These are phyloP conservation scores for Leptatherina wallacei DNA, from an alignment of 2,797 vertebrate genomes.

Conservation along the genomic window DNA sequence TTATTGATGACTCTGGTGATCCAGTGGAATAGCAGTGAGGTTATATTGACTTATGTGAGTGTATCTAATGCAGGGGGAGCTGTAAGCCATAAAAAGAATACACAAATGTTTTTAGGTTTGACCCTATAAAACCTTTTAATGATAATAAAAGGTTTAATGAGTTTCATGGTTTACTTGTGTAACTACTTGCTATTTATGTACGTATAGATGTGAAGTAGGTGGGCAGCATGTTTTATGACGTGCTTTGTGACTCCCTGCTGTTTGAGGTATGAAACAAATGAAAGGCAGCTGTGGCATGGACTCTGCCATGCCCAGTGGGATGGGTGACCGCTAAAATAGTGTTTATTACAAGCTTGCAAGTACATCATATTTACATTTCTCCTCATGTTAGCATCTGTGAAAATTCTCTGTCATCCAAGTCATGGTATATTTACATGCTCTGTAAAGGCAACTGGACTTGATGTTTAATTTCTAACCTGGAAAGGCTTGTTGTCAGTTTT, in stretches of 20 bases:
- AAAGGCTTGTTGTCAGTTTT: background rate
- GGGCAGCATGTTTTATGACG: constrained; percentile 17
- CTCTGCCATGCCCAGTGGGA: constrained; percentile 11
- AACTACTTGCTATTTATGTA: background rate
- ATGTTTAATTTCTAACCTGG: background rate
- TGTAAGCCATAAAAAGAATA: background rate
- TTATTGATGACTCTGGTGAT: constrained; percentile 8
- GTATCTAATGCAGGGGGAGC: background rate
- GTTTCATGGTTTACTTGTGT: background rate
- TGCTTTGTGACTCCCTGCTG: constrained; percentile 17
- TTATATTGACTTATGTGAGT: constrained; percentile 9
- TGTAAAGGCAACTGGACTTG: background rate
- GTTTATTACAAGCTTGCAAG: constrained; percentile 41
- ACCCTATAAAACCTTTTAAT: no score
- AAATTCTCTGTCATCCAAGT: background rate
- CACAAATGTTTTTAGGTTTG: background rate
- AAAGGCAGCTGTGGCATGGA: constrained; percentile 46
- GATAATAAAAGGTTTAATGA: no score
- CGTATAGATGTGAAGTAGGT: background rate
- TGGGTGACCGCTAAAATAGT: constrained; percentile 27
- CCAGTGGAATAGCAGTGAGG: background rate
- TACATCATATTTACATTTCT: constrained; percentile 20
- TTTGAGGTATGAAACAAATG: constrained; percentile 40
- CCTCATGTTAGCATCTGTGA: constrained; percentile 2
- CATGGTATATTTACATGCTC: background rate